Evolutionary conservation across 2,888 invertebrate species (phyloP).

Genomic region (Limulus polyphemus): DNA sequence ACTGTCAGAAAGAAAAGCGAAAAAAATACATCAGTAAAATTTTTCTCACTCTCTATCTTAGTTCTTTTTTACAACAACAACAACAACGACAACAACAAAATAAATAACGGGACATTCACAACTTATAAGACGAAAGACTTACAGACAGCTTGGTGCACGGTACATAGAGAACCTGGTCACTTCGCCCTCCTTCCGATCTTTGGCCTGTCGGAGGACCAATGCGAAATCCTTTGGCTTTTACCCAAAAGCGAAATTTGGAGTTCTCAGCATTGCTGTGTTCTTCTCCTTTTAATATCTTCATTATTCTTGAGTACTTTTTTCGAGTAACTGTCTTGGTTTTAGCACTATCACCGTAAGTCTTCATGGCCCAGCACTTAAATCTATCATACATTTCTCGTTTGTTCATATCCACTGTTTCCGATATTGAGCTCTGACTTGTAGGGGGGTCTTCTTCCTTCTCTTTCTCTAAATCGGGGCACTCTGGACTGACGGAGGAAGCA

Average conservation of each 20-base stretch:
- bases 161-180: constrained; percentile 24
- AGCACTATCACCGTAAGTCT: constrained; percentile 80
- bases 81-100: too few relatives aligned
- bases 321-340: constrained; percentile 91
- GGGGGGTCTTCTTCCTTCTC: too few relatives aligned
- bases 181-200: not conserved
- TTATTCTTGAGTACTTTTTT: constrained; percentile 75
- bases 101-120: too few relatives aligned
- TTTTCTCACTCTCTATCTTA: too few relatives aligned
- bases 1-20: too few relatives aligned
- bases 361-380: constrained; percentile 84
- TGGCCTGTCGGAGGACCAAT: constrained; percentile 46
- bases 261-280: constrained; percentile 84
- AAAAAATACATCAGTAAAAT: too few relatives aligned
- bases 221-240: constrained; percentile 85
- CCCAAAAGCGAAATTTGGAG: constrained; percentile 94
- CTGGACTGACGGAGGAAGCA: not conserved
- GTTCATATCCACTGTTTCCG: too few relatives aligned
- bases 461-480: too few relatives aligned
- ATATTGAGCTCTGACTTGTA: too few relatives aligned
- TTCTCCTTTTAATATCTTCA: constrained; percentile 67
- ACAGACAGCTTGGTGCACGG: constrained; percentile 29
- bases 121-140: too few relatives aligned
- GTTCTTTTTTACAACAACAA: too few relatives aligned
- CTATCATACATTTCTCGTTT: constrained; percentile 48